Base-by-base conservation (phyloP, 2,888 invertebrate genomes). In the Diarsia brunnea region DNA sequence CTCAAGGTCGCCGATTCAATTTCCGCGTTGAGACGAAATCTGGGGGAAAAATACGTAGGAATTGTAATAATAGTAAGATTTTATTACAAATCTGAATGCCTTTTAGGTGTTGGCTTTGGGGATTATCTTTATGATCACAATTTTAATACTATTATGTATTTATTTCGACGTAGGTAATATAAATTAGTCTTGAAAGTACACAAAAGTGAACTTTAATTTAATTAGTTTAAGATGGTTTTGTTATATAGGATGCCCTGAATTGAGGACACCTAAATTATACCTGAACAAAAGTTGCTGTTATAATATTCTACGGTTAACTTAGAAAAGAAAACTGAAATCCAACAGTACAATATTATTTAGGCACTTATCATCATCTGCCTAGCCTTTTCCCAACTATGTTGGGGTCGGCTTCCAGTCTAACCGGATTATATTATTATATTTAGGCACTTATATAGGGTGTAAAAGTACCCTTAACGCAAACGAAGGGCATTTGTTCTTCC, bases 1-100 rank as follows among this genome's bases (percentile, higher is more conserved):
- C 51, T 38, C 70, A 70, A 53, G 61, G 71, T 61, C 63, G n/a
- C 43, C 27, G 12, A 79, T 79, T 79, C 79, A 71, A 77, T 77
- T 79, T 77, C 79, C 77, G 79, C 27, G 16, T 55, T 49, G 49
- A n/a, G 12, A 49, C 43, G 27, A 55, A 79, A 79, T 63, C 47
- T 43, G 49, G 14, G 53, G n/a, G 27, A 80, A 79, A 78, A 73
- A 65, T 58, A 58, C 24, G 61, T 63, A n/a, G 14, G 24, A 61
- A 53, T n/a, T 69, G 21, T 69, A 24, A 51, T 68, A 60, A 78
- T 69, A 27, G 53, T 47, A 14, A 8, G 21, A 69, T 69, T 76
- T 78, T 38, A 47, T 47, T 60, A 1, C 3, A 49, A 43, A 58
- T n/a, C 7, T n/a, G 4, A 7, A 11, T 24, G 4, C 19, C 2